Base-by-base conservation (phyloP, 2,797 vertebrate genomes). In the Coreius guichenoti region DNA sequence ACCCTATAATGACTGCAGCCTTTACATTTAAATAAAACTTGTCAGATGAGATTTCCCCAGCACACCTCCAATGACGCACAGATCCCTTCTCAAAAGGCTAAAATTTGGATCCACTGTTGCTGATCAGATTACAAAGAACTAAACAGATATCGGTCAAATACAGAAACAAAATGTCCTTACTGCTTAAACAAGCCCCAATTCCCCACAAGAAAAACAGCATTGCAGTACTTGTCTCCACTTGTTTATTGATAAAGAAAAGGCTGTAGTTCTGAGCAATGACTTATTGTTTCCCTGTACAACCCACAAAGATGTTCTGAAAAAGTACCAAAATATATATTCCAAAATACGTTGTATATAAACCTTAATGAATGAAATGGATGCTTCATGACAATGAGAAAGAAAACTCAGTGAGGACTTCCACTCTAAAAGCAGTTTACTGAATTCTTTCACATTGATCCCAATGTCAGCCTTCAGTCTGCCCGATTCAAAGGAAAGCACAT, bases 281-380 rank as follows among this genome's bases (percentile, higher is more conserved):
- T 77, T 58, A 45, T 72, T 77, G 63, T 86, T 88, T 75, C 85
- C 84, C 86, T 86, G 82, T 80, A 83, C 77, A 89, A 82, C 69
- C 84, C 82, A 90, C 84, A 88, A 88, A 89, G 87, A 90, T 86
- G 89, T 82, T 88, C 81, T 88, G 83, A 82, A 90, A 90, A 91
- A 89, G 90, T 92, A 91, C 87, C 88, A 91, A 91, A 91, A 91
- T 91, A 91, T 91, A 91, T 90, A 81, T 88, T 89, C 84, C 84
- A 90, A 91, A 91, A 90, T 89, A 91, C 85, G 49, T 87, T 85
- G 78, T 91, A 89, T 91, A 92, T 89, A 91, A 91, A 91, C 89
- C 78, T 85, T 87, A 89, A 72, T 87, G 77, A 87, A 86, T 76
- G 77, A 74, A 31, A 45, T 65, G 81, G 80, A 36, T 78, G 51